Conservation (phyloP, 2,797 vertebrate species). For the Argyrosomus regius region DNA sequence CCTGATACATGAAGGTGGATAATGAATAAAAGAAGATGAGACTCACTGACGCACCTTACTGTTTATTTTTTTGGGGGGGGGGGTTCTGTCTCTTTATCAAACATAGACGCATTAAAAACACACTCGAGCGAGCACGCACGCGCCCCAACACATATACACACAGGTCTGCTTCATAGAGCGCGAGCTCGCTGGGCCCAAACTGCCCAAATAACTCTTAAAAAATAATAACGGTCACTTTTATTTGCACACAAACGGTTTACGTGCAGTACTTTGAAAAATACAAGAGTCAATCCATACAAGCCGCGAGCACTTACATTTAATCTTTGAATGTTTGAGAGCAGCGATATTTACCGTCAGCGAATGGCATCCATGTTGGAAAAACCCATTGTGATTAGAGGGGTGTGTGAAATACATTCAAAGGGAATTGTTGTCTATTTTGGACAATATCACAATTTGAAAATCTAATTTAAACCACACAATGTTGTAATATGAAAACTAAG, state of each 20-base stretch:
- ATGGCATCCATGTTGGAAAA: conserved; percentile 82
- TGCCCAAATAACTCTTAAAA: background rate
- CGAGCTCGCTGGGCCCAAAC: conserved; percentile 53
- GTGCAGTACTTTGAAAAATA: fast-evolving
- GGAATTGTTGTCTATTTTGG: background rate
- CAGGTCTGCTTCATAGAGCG: conserved; percentile 6
- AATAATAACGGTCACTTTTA: too few species aligned
- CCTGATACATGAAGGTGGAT: background rate
- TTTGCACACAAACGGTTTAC: background rate
- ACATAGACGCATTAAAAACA: background rate
- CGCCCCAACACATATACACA: conserved; percentile 2
- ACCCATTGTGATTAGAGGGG: conserved; percentile 61
- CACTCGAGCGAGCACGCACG: background rate
- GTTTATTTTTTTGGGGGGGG: too few species aligned
- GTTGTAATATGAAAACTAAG: fast-evolving
- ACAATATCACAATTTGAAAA: fast-evolving
- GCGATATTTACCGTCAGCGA: conserved; percentile 81
- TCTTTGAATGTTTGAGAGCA: conserved; percentile 43
- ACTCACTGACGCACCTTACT: too few species aligned
- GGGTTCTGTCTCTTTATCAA: background rate
- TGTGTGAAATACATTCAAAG: background rate
- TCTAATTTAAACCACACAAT: fast-evolving
- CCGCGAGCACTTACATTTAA: fast-evolving
- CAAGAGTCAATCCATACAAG: fast-evolving
- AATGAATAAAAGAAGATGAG: background rate